Evolutionary conservation across 2,113 vertebrate genomes (phyloP).

Genomic region (Indicator indicator): DNA sequence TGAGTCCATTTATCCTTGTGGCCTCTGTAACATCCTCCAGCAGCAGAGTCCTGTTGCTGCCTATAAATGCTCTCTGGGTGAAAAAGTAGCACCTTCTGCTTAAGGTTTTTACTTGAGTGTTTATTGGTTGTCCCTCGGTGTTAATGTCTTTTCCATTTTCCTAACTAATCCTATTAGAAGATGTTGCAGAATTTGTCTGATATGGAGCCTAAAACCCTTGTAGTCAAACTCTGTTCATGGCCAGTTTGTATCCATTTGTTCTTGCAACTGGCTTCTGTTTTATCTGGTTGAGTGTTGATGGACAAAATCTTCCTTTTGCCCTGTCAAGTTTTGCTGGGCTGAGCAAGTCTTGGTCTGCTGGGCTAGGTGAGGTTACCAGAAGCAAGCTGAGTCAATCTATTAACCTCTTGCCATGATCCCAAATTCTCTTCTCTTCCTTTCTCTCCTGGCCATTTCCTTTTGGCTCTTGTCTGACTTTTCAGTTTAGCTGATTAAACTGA

Average conservation of each 20-base stretch:
- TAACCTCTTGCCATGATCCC: background rate
- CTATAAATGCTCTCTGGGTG: background rate
- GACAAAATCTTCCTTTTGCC: background rate
- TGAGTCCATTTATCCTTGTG: background rate
- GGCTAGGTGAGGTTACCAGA: background rate
- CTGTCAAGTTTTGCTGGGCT: background rate
- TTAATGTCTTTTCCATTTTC: background rate
- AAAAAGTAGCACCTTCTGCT: background rate
- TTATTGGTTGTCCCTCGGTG: background rate
- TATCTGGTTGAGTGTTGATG: background rate
- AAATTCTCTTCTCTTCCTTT: background rate
- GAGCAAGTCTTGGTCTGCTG: background rate
- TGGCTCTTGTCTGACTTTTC: background rate
- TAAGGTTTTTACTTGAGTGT: background rate
- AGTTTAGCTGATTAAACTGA: background rate
- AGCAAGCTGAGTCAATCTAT: background rate
- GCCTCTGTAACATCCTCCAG: background rate
- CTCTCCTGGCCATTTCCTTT: background rate
- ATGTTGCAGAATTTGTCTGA: background rate
- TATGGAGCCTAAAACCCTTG: background rate
- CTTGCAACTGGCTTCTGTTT: background rate
- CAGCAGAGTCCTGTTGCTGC: background rate
- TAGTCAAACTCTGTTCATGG: background rate
- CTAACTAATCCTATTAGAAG: background rate
- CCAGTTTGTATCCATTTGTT: background rate